Evolutionary conservation across 2,797 vertebrate genomes (phyloP).

Genomic region (Clarias pachynema): DNA sequence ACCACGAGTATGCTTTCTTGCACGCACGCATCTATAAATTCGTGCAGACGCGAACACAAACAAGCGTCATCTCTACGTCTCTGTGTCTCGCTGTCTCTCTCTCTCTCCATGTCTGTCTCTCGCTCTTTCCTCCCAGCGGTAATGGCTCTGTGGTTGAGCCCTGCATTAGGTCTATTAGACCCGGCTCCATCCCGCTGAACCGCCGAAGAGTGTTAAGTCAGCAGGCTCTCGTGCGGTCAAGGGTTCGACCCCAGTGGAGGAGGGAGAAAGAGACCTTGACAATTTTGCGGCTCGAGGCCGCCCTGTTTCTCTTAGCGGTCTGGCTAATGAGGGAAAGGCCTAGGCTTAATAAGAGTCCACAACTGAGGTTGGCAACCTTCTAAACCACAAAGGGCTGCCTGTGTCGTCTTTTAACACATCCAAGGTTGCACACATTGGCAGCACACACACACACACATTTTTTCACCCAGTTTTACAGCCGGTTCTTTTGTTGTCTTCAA

Average conservation of each 20-base stretch:
- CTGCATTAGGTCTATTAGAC: slow-evolving; percentile 53
- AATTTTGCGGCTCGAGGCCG: slow-evolving; percentile 72
- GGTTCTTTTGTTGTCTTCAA: not conserved
- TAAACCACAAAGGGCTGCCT: slow-evolving; percentile 44
- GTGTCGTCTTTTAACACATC: slow-evolving; percentile 45
- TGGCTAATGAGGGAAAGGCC: slow-evolving; percentile 50
- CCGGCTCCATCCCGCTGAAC: slow-evolving; percentile 56
- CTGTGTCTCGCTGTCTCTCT: slow-evolving; percentile 15
- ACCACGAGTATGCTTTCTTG: not conserved
- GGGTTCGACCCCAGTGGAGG: slow-evolving; percentile 68
- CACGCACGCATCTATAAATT: not conserved
- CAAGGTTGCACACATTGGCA: not conserved
- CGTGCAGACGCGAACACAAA: not conserved
- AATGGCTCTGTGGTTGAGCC: slow-evolving; percentile 50
- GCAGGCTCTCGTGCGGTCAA: slow-evolving; percentile 71
- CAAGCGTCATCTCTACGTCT: not conserved
- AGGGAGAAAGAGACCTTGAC: slow-evolving; percentile 56
- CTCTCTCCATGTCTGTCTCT: slow-evolving; percentile 5
- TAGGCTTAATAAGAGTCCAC: slow-evolving; percentile 70
- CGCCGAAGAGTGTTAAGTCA: slow-evolving; percentile 68
- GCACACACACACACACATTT: not conserved
- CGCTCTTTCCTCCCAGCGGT: slow-evolving; percentile 17
- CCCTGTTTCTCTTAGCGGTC: slow-evolving; percentile 71
- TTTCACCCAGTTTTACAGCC: not conserved
- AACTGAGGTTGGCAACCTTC: slow-evolving; percentile 57